Base-by-base conservation (phyloP, 92 coral and sea anemone genomes). In the Bergia sp. region DNA sequence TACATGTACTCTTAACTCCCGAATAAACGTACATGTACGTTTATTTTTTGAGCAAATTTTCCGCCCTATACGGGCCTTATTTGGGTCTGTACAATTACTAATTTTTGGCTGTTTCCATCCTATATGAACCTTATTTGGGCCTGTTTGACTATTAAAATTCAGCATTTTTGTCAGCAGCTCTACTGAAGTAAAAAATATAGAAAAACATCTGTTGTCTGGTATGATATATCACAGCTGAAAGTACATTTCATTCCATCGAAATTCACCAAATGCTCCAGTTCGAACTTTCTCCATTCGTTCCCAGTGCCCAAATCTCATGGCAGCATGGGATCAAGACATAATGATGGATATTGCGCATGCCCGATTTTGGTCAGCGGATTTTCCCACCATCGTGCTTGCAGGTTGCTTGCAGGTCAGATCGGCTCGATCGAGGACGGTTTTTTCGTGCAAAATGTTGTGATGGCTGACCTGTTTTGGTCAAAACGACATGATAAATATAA, bases 241-340 rank as follows among this genome's bases (percentile, higher is more conserved):
- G 76, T 4, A 44, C 5, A 7, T 10, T 55, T 55, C 29, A 55
- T 55, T 55, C 64, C 64, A 55, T 55, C 49, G 49, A 44, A 7
- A 36, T 2, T 29, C 29, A 29, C 29, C 29, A 29, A 29, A 29
- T 29, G 39, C 76, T 23, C 39, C 76, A 29, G 39, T 71, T 71
- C 41, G 41, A 71, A 71, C 41, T 71, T 71, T 71, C 15, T 71
- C 76, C 76, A 71, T 71, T 71, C 41, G 38, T 71, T 71, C 76
- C 76, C 42, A 71, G 11, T 71, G 76, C 76, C 76, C 76, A 71
- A 71, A 71, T 3, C 76, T 71, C 76, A 29, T 11, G 38, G 5
- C 76, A n/a, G 53, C 4, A 47, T 47, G 53, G 53, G 53, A 47
- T 47, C 53, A 0, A 47, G 53, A 47, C 53, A 3, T 47, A 8